Percentiles rank a stretch among this genome's conserved stretches.
Evolutionary conservation across 2,888 invertebrate species (phyloP).

Genomic region (Temnothorax ravouxi): DNA sequence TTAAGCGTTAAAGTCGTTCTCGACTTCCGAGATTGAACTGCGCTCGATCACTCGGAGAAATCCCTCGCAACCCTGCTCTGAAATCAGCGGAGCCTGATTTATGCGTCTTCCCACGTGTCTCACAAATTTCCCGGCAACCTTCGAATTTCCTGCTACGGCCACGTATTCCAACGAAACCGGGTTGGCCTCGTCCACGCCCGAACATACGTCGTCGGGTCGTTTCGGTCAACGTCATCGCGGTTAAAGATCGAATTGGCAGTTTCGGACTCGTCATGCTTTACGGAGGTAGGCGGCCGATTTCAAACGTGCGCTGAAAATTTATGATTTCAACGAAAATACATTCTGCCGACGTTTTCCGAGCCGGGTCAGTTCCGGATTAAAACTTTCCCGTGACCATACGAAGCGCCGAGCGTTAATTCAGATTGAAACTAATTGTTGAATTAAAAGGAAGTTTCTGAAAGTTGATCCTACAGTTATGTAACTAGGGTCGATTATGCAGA

Average conservation of each 20-base stretch:
- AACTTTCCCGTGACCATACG: conserved; percentile 40
- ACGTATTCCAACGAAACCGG: conserved; percentile 49
- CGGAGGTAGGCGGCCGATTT: conserved; percentile 1
- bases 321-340: conserved; percentile 48
- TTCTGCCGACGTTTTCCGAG: conserved; percentile 24
- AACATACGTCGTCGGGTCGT: conserved; percentile 41
- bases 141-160: conserved; percentile 58
- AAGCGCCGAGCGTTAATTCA: conserved; percentile 41
- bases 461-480: conserved; percentile 36
- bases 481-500: conserved; percentile 29
- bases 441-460: conserved; percentile 46
- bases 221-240: conserved; percentile 53
- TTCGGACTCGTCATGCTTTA: conserved; percentile 33
- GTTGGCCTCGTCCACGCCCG: conserved; percentile 27
- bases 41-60: conserved; percentile 36
- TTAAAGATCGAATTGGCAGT: conserved; percentile 53
- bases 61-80: conserved; percentile 12
- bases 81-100: conserved; percentile 55
- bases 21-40: conserved; percentile 34
- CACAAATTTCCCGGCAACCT: conserved; percentile 60
- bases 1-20: conserved; percentile 32
- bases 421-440: conserved; percentile 51
- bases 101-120: conserved; percentile 55
- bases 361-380: conserved; percentile 45
- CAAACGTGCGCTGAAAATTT: conserved; percentile 42